Evolutionary conservation across 2,113 vertebrate genomes (phyloP), one percentile per base, ranked within the genome.

Genomic region (Propithecus coquereli): DNA sequence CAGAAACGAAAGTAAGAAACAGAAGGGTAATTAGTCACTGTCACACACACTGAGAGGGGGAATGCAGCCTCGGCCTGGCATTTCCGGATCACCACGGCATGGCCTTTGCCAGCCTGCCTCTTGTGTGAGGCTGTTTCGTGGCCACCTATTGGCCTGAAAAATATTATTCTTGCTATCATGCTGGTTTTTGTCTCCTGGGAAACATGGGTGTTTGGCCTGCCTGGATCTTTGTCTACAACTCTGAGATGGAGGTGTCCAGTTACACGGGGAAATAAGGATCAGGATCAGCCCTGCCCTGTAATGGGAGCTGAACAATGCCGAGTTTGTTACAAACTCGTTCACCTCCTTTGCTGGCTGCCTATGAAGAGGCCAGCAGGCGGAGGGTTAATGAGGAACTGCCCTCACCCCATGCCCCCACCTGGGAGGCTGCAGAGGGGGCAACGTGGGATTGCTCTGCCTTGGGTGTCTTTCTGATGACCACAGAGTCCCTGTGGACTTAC

Each of bases 91-190:
- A 4, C 85, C 71, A 50, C 0, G 2, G 16, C 40, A 3, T 1
- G 50, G 90, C 76, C 66, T 65, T 13, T 87, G 96, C 97, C 95
- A 94, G 79, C 34, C 68, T 90, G 89, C 47, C 70, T 87, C 70
- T 61, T 17, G 65, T 65, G 66, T 11, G 83, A 89, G 86, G 68
- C 40, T 10, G 65, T 77, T 92, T 84, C 40, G 1, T 9, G 57
- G 91, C 95, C 93, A 90, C 91, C 86, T 95, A 96, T 47, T 94
- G 96, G 97, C 84, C 70, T 84, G 70, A 91, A 96, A 97, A 97
- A 94, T 96, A 97, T 93, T 95, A 95, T 96, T 96, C 91, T 94
- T 94, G 92, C 63, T 93, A 50, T 87, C 76, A 32, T 2, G 32
- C 84, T 85, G 71, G 63, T 32, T 95, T 76, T 80, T 68, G 74